Percentiles rank a stretch among this genome's conserved stretches.
Evolutionary conservation across 2,888 invertebrate species (phyloP).

Genomic region (Saturnia japonica): DNA sequence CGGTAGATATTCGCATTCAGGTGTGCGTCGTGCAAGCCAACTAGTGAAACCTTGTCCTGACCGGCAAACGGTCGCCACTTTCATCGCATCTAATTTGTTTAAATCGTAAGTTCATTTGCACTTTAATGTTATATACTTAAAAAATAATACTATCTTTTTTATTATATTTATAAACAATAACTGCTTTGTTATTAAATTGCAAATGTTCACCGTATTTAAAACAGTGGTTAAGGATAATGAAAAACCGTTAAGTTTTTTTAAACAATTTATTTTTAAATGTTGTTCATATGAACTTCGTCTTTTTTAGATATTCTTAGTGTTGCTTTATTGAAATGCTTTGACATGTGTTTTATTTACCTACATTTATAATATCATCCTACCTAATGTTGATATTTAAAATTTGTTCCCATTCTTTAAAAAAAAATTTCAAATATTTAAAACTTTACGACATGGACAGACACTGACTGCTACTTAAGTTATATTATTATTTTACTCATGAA

Average conservation of each 20-base stretch:
- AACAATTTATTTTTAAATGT: too few species aligned
- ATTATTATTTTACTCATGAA: too few species aligned
- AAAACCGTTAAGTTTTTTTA: too few species aligned
- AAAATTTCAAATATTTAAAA: too few species aligned
- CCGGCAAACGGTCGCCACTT: conserved; percentile 47
- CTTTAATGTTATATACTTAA: not conserved
- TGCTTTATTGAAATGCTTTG: too few species aligned
- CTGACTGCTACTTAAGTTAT: too few species aligned
- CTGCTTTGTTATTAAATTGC: not conserved
- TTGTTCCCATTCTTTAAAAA: too few species aligned
- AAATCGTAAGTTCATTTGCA: conserved; percentile 55
- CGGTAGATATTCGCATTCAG: conserved; percentile 69
- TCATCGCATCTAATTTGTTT: conserved; percentile 41
- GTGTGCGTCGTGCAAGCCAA: conserved; percentile 56
- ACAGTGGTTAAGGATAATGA: not conserved
- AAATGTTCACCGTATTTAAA: not conserved
- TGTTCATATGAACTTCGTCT: too few species aligned
- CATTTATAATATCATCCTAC: not conserved
- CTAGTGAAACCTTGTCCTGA: conserved; percentile 60
- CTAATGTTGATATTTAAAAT: not conserved
- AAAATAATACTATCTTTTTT: not conserved
- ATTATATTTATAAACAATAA: not conserved
- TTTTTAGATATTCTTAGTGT: too few species aligned
- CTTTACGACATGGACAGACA: too few species aligned
- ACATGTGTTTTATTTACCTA: too few species aligned